Evolutionary conservation across 2,113 vertebrate genomes (phyloP).

Genomic region (Alligator mississippiensis): DNA sequence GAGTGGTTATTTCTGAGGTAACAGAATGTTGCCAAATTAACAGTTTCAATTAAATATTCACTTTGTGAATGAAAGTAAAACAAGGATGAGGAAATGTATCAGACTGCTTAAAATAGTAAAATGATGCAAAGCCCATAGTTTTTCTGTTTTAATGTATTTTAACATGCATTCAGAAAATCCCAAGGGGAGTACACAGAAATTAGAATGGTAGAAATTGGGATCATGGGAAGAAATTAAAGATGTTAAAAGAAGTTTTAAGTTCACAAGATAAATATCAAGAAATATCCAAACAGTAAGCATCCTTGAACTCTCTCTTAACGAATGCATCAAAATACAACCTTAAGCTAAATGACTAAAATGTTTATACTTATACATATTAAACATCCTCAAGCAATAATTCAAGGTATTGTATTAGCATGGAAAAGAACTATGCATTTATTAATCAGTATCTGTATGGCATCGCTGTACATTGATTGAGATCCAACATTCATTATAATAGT

Average conservation of each 20-base stretch:
- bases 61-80: background rate
- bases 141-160: background rate
- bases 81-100: background rate
- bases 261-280: background rate
- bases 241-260: no score
- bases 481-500: background rate
- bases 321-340: background rate
- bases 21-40: background rate
- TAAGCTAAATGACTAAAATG: background rate
- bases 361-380: background rate
- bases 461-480: background rate
- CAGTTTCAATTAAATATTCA: background rate
- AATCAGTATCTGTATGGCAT: background rate
- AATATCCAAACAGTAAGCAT: background rate
- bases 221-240: no score
- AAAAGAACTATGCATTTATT: background rate
- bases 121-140: background rate
- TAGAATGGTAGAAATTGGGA: background rate
- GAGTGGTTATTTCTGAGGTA: background rate
- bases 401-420: background rate
- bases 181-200: background rate
- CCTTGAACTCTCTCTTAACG: background rate
- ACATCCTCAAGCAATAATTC: background rate
- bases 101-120: background rate
- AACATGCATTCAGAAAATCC: background rate